A percentile compares a stretch with the other conserved stretches of the same genome.
Conservation (phyloP, 2,797 vertebrate species). For the Gambelia wislizenii region DNA sequence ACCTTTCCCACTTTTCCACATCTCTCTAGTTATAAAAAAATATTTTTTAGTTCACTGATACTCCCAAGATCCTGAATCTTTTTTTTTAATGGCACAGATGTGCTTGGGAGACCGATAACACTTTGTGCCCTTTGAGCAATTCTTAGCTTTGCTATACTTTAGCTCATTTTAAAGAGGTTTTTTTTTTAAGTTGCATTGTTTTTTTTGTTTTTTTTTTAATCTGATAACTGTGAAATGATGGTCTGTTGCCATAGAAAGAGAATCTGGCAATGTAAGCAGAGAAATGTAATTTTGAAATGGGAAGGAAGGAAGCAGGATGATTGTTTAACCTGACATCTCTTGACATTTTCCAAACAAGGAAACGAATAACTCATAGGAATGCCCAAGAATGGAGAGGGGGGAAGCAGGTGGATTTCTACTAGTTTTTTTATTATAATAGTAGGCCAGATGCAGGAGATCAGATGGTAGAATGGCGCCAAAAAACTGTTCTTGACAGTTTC, state of each 20-base stretch:
- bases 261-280: background rate
- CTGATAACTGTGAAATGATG: constrained; percentile 16
- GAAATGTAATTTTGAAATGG: background rate
- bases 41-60: background rate
- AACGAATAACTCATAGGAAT: rapidly evolving
- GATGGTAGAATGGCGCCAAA: rapidly evolving
- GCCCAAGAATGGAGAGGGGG: background rate
- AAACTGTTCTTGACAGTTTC: background rate
- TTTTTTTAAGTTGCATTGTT: background rate
- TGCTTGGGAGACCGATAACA: background rate
- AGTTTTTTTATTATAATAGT: background rate
- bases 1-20: background rate
- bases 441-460: background rate
- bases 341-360: constrained; percentile 12
- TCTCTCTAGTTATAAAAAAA: background rate
- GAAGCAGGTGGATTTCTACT: background rate
- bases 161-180: background rate
- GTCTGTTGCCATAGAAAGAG: background rate
- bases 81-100: background rate
- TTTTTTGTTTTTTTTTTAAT: no score
- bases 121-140: constrained; percentile 17
- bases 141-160: background rate
- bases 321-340: background rate
- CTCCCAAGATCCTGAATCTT: background rate
- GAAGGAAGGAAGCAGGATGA: background rate